phyloP scores from a whole-genome alignment of 35 echinoderm and acorn worm genomes.

The Strongylocentrotus purpuratus region DNA sequence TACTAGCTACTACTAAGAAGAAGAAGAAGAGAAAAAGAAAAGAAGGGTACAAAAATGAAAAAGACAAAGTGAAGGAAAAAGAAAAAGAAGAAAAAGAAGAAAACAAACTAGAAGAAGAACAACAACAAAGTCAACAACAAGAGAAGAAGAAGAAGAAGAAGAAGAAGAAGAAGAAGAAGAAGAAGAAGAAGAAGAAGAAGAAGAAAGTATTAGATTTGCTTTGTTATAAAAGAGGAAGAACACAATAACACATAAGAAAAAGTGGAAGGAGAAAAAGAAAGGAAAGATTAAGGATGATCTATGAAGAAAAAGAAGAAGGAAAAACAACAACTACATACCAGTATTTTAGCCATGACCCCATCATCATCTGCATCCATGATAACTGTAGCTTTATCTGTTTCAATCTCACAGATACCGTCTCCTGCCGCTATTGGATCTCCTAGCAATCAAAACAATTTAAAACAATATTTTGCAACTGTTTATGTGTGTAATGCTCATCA shows the following conservation, averaged over 20 bases:
- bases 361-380: constrained; percentile 92
- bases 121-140: too few species aligned
- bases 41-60: neutral
- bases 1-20: too few species aligned
- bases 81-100: neutral
- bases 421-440: constrained; percentile 79
- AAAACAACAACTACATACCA: constrained; percentile 54
- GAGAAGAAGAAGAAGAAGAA: neutral
- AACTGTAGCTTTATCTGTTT: constrained; percentile 94
- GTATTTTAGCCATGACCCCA: constrained; percentile 86
- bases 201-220: neutral
- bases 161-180: too few species aligned
- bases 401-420: constrained; percentile 96
- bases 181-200: neutral
- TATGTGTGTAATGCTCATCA: too few species aligned
- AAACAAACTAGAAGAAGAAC: too few species aligned
- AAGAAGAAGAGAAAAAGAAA: neutral
- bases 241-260: too few species aligned
- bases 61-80: neutral
- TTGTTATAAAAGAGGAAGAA: too few species aligned
- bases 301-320: neutral
- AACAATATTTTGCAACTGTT: too few species aligned
- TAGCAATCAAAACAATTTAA: neutral
- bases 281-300: too few species aligned
- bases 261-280: too few species aligned